Evolutionary conservation across 2,888 invertebrate species (phyloP).

Genomic region (Eutolmus rufibarbis): DNA sequence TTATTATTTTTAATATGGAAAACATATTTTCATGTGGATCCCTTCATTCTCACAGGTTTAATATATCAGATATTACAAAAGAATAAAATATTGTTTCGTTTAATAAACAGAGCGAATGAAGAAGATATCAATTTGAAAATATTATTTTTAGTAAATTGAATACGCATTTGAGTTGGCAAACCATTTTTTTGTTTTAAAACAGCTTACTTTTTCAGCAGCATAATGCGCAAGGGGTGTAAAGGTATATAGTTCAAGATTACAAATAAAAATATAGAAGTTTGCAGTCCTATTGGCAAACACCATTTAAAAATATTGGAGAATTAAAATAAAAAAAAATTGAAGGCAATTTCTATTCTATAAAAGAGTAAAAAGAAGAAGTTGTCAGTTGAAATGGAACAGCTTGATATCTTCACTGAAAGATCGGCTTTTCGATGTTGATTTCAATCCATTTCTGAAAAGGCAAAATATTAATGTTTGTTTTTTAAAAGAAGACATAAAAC

Average conservation of each 20-base stretch:
- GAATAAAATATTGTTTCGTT: background rate
- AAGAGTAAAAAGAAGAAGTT: background rate
- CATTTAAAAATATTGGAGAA: background rate
- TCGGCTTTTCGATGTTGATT: background rate
- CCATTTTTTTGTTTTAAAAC: too few species aligned
- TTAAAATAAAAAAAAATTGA: background rate
- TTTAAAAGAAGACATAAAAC: background rate
- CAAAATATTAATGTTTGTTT: background rate
- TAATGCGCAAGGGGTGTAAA: too few species aligned
- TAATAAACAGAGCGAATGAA: background rate
- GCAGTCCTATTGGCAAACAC: background rate
- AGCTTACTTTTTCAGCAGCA: too few species aligned
- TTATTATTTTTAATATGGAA: background rate
- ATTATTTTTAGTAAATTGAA: background rate
- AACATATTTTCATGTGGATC: background rate
- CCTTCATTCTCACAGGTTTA: background rate
- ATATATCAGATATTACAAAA: background rate
- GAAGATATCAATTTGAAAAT: background rate
- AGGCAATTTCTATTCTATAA: background rate
- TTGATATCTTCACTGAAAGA: background rate
- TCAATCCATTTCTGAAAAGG: background rate
- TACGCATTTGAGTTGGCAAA: background rate
- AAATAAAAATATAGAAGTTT: background rate
- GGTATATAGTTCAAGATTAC: background rate
- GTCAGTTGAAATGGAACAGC: background rate